These are phyloP conservation scores for Heterodera schachtii DNA, from an alignment of 1,140 invertebrate genomes.

Conservation along the genomic window DNA sequence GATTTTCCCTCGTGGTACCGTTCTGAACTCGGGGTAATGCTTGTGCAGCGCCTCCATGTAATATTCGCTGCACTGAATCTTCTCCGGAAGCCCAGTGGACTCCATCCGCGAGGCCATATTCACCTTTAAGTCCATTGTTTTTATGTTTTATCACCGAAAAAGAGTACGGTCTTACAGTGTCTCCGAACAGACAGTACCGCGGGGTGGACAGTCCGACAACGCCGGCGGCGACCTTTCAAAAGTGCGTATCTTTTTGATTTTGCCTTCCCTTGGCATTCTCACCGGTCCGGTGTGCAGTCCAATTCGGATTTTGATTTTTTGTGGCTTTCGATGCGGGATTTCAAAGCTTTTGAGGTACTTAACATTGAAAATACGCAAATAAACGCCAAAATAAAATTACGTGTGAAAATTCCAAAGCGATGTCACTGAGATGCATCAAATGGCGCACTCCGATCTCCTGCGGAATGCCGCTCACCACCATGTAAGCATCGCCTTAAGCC, in stretches of 20 bases:
- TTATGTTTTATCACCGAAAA: too few relatives aligned
- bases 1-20: conserved; percentile 42
- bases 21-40: conserved; percentile 53
- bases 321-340: conserved; percentile 54
- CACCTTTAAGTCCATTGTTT: conserved; percentile 2
- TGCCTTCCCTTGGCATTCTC: not conserved
- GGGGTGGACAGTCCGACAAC: conserved; percentile 67
- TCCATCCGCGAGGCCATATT: conserved; percentile 76
- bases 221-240: conserved; percentile 61
- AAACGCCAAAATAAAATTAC: conserved; percentile 11
- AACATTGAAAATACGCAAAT: conserved; percentile 10
- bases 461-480: conserved; percentile 63
- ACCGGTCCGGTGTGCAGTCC: conserved; percentile 68
- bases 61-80: conserved; percentile 55
- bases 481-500: conserved; percentile 56
- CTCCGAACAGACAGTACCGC: conserved; percentile 74
- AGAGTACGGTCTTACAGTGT: conserved; percentile 76
- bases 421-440: conserved; percentile 53
- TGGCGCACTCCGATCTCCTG: conserved; percentile 60
- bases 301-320: conserved; percentile 74
- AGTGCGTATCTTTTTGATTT: not conserved
- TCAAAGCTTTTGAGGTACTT: conserved; percentile 56
- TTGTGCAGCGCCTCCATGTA: conserved; percentile 45
- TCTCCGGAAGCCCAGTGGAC: conserved; percentile 76
- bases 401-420: conserved; percentile 54